phyloP scores from a whole-genome alignment of 1,140 invertebrate species.

The Lasioglossum baleicum region DNA sequence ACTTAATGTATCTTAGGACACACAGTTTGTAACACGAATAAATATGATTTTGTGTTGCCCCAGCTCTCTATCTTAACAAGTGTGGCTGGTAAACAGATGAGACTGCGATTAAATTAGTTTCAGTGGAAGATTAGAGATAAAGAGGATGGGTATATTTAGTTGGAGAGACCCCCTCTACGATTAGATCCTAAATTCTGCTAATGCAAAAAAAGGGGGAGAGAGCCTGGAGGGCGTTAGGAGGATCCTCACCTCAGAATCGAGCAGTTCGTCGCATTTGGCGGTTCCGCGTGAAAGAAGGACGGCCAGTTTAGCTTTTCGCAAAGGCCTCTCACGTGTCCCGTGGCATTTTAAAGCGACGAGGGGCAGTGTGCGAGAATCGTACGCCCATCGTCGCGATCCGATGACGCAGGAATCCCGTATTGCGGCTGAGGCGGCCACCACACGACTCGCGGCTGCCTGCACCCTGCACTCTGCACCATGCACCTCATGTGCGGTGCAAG shows the following conservation, averaged over 20 bases:
- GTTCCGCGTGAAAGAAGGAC: neutral
- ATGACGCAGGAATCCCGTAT: constrained; percentile 31
- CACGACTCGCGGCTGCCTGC: neutral
- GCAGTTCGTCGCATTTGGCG: constrained; percentile 29
- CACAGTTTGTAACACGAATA: too few species aligned
- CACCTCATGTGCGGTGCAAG: neutral
- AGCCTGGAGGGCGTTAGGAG: neutral
- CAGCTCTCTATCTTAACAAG: too few species aligned
- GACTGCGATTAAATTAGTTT: too few species aligned
- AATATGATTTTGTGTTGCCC: too few species aligned
- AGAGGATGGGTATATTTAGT: too few species aligned
- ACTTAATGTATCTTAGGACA: too few species aligned
- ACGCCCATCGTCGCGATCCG: constrained; percentile 31
- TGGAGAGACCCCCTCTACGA: too few species aligned
- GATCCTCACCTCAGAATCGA: constrained; percentile 45
- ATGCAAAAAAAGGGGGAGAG: neutral
- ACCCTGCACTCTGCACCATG: too few species aligned
- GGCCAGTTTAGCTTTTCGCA: too few species aligned
- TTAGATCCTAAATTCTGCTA: too few species aligned
- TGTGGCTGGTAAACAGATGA: too few species aligned
- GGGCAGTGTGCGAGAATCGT: constrained; percentile 7
- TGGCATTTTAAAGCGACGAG: constrained; percentile 16
- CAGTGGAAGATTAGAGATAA: too few species aligned
- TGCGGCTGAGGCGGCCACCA: constrained; percentile 40
- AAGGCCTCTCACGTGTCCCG: constrained; percentile 15